Evolutionary conservation across 2,113 vertebrate genomes (phyloP), one percentile per base, ranked within the genome.

Genomic region (Tupaia chinensis): DNA sequence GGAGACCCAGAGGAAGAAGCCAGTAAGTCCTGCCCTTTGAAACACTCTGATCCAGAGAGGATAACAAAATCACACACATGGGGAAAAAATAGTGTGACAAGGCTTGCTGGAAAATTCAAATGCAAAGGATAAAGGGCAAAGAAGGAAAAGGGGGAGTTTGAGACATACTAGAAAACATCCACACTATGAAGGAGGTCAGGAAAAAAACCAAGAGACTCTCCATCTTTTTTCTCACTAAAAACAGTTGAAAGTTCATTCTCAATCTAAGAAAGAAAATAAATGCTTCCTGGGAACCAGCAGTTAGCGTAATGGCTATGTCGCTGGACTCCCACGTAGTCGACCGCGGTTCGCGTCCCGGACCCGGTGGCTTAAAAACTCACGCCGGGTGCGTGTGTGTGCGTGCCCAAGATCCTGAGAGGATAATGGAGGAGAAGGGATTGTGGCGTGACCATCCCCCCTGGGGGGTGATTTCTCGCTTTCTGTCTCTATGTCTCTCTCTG

Each of bases 91-190:
- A 73, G 27, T 79, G n/a, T 74, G 78, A 72, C 60, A 90, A 94
- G 73, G 16, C 72, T 78, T 89, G 77, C 65, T 95, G 93, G 66
- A 93, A 97, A 98, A 87, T 66, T 73, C 80, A 93, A 84, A 96
- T 29, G 86, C 72, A 94, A 92, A 97, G 96, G 93, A 83, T 87
- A 98, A 96, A 98, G 78, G 82, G 86, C 96, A 95, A n/a, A 84
- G 72, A 95, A 87, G 56, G 60, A 56, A 78, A 76, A 34, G 10
- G 27, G 74, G 27, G 15, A 78, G 74, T 15, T n/a, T 20, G 54
- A 88, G 81, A 61, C 69, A 76, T n/a, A 32, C 74, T 91, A 61
- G 84, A 80, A 94, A 95, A 91, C 27, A 80, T 60, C 32, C 53
- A 76, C 11, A 88, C 20, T 74, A 79, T 0, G 19, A 94, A 74